Base-by-base conservation (phyloP, 1,140 invertebrate genomes). In the Drosophila tani region DNA sequence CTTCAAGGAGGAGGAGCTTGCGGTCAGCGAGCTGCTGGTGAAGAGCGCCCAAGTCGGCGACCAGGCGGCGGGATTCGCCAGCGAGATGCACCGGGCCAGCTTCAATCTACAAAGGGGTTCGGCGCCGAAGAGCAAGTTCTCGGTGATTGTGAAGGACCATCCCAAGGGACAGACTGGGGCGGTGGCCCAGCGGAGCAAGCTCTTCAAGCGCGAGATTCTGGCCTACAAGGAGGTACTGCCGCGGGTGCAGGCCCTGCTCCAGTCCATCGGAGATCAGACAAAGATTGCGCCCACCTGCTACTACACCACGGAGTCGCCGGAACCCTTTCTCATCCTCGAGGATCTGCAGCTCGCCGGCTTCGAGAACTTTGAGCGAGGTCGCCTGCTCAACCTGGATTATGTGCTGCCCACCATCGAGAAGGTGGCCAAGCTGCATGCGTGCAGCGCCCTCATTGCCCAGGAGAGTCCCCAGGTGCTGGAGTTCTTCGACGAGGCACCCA, bases 391-490 rank as follows among this genome's bases (percentile, higher is more conserved):
- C 59, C 64, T 92, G 62, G 92, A 93, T 53, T 91, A 93, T 35
- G 78, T 91, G 1, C 51, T 93, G 57, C 91, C 77, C 27, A 81
- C 81, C 24, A 69, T 95, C n/a, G 92, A 93, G 15, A 94, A 94
- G 70, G 62, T 95, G 49, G 95, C 94, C 1, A 94, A 91, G 66
- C 93, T 95, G 60, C 95, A 95, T 67, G 95, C 94, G 1, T 91
- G 93, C 41, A 94, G 94, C 0, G 93, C 94, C 3, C 56, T 92
- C 4, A 81, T 91, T 24, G 83, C 84, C 27, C 65, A 77, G 45
- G 58, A 83, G 24, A 91, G 62, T 64, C 88, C 92, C 1, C 66
- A 88, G 29, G 80, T 92, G 2, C 67, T 93, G 64, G 79, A 92
- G 41, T 85, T 91, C 55, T 92, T 92, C 43, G 41, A 91, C 45